Evolutionary conservation across 2,113 vertebrate species (phyloP).

Genomic region (Otocyon megalotis): DNA sequence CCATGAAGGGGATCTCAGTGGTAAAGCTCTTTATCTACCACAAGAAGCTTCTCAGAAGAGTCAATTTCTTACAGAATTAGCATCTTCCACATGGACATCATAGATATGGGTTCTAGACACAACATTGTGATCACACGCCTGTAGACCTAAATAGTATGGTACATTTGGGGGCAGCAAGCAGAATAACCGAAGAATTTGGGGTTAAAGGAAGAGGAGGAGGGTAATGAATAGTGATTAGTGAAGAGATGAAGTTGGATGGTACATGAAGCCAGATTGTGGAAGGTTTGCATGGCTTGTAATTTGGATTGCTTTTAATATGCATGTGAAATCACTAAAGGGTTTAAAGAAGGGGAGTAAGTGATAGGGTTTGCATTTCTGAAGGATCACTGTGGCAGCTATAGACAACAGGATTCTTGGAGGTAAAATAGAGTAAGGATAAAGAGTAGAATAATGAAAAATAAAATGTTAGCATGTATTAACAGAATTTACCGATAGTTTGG

Average conservation of each 20-base stretch:
- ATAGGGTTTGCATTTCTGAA: slow-evolving; percentile 17
- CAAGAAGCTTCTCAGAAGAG: not conserved
- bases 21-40: not conserved
- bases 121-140: not conserved
- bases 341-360: not conserved
- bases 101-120: not conserved
- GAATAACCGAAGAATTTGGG: not conserved
- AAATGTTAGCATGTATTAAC: not conserved
- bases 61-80: not conserved
- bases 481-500: slow-evolving; percentile 12
- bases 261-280: not conserved
- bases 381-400: not conserved
- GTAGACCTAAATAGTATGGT: not conserved
- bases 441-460: slow-evolving; percentile 7
- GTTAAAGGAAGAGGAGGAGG: not conserved
- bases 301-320: not conserved
- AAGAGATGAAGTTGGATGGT: not conserved
- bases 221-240: not conserved
- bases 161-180: not conserved
- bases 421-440: not conserved
- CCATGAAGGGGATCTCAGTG: not conserved
- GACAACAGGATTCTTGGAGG: not conserved
- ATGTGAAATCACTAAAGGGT: not conserved
- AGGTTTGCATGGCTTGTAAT: not conserved
- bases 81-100: not conserved